These are phyloP conservation scores for Physeter macrocephalus DNA, from an alignment of 2,113 vertebrate genomes.

Conservation along the genomic window DNA sequence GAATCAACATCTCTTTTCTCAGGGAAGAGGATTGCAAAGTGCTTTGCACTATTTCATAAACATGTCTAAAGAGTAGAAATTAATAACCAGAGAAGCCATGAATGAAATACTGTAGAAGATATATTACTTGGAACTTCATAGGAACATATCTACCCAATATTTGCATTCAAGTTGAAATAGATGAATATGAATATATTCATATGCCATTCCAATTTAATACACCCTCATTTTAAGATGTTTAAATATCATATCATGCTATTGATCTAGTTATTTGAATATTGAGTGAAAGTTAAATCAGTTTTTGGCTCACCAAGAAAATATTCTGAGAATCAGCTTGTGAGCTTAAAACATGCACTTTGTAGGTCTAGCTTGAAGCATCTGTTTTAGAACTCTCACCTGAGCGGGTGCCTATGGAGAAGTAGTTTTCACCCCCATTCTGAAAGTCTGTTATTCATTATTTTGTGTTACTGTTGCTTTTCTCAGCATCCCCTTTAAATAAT, in stretches of 20 bases:
- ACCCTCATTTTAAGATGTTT: not conserved
- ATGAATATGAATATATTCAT: not conserved
- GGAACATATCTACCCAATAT: not conserved
- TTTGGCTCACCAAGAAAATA: not conserved
- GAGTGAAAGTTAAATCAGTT: not conserved
- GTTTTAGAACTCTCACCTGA: not conserved
- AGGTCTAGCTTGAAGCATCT: not conserved
- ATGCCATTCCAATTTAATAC: not conserved
- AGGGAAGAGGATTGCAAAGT: not conserved
- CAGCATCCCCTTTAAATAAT: not conserved
- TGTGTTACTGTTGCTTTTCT: not conserved
- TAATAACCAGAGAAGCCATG: not conserved
- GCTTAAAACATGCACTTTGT: not conserved
- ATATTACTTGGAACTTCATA: not conserved
- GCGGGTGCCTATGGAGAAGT: not conserved
- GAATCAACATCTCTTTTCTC: not conserved
- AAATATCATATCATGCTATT: not conserved
- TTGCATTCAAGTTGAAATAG: not conserved
- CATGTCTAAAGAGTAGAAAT: slow-evolving; percentile 7
- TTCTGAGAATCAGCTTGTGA: not conserved
- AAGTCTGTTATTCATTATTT: slow-evolving; percentile 3
- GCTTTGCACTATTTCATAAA: not conserved
- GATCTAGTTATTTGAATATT: not conserved
- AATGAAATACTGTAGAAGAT: not conserved
- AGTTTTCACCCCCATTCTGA: not conserved